Evolutionary conservation across 1,140 invertebrate species (phyloP).

Genomic region (Solenopsis fugax): DNA sequence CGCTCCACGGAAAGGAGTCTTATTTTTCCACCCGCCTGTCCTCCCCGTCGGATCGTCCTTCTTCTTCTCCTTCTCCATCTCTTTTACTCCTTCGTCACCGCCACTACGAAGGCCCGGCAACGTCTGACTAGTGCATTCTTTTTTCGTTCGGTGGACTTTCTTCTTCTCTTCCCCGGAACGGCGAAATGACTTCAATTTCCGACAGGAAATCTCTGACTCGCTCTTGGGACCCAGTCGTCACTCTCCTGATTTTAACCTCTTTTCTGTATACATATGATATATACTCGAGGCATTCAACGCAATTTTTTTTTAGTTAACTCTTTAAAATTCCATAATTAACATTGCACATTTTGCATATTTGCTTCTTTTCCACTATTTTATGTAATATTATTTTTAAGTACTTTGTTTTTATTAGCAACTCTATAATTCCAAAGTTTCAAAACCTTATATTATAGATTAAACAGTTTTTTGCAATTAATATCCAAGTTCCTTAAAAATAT

Average conservation of each 20-base stretch:
- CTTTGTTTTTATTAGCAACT: not conserved
- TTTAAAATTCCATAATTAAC: not conserved
- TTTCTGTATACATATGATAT: not conserved
- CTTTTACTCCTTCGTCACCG: constrained; percentile 22
- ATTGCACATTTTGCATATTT: not conserved
- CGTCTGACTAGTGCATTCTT: constrained; percentile 16
- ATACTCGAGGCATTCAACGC: not conserved
- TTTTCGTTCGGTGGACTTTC: constrained; percentile 43
- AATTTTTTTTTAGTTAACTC: not conserved
- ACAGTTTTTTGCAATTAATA: not conserved
- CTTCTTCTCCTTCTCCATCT: not conserved
- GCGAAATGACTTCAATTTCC: constrained; percentile 32
- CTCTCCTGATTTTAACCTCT: not conserved
- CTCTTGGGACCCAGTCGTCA: constrained; percentile 6
- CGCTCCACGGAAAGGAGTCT: constrained; percentile 71
- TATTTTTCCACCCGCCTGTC: constrained; percentile 26
- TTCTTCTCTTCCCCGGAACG: not conserved
- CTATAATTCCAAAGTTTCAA: not conserved
- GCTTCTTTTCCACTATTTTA: not conserved
- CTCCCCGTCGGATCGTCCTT: not conserved
- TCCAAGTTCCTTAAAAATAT: not conserved
- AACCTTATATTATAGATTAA: not conserved
- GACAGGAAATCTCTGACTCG: constrained; percentile 16
- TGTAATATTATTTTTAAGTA: not conserved
- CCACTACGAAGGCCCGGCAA: not conserved